Conservation (phyloP, 2,888 invertebrate species). For the Sphinx pinastri region DNA sequence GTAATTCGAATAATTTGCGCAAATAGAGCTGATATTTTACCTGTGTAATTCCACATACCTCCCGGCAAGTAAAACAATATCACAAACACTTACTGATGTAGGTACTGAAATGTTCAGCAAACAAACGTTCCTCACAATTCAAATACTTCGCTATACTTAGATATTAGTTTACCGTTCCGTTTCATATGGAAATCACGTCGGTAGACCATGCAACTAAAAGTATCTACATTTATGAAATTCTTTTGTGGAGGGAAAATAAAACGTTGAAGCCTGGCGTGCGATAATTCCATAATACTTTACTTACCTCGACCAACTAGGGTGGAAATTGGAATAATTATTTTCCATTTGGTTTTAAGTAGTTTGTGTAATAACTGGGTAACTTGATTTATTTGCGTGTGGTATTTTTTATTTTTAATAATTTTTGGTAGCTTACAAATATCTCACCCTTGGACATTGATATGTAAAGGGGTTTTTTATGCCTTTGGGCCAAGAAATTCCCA, state of each 20-base stretch:
- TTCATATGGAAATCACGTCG: conserved; percentile 25
- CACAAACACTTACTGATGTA: background rate
- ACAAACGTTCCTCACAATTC: background rate
- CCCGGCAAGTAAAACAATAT: background rate
- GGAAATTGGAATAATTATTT: too few relatives aligned
- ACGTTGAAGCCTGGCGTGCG: background rate
- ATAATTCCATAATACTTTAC: background rate
- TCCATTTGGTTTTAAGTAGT: background rate
- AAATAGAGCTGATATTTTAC: too few relatives aligned
- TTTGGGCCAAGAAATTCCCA: too few relatives aligned
- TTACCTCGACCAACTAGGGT: background rate
- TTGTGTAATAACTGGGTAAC: too few relatives aligned
- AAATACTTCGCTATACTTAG: conserved; percentile 3
- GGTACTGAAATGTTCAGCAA: background rate
- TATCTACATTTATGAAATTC: conserved; percentile 22
- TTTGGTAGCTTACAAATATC: too few relatives aligned
- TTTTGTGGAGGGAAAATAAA: conserved; percentile 24
- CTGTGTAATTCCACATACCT: too few relatives aligned
- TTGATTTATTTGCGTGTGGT: too few relatives aligned
- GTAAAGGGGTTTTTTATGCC: too few relatives aligned
- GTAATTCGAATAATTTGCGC: too few relatives aligned
- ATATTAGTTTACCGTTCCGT: conserved; percentile 19
- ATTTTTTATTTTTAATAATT: too few relatives aligned
- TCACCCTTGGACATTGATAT: too few relatives aligned
- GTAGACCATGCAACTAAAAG: conserved; percentile 7